Conservation (phyloP, 2,797 vertebrate genomes). For the Chiropotes sagulatus region DNA sequence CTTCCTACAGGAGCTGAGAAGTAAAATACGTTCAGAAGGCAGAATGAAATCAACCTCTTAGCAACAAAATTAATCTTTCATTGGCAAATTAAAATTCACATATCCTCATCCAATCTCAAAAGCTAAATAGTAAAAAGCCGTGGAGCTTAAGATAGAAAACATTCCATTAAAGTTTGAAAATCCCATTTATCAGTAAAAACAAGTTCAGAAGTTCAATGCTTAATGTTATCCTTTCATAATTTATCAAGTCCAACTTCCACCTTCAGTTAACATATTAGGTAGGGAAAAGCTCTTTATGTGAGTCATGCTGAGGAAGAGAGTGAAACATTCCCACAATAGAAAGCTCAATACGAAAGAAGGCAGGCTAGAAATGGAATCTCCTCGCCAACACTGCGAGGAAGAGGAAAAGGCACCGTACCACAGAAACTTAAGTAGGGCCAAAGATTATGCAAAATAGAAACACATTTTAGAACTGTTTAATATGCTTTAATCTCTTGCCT, state of each 20-base stretch:
- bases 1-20: constrained; percentile 30
- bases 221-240: neutral
- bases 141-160: constrained; percentile 13
- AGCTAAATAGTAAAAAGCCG: neutral
- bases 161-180: neutral
- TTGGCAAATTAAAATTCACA: constrained; percentile 46
- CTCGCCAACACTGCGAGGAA: neutral
- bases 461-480: neutral
- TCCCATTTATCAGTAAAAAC: constrained; percentile 37
- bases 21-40: constrained; percentile 38
- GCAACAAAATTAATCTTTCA: constrained; percentile 38
- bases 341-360: neutral
- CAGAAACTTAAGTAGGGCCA: neutral
- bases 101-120: constrained; percentile 3
- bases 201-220: neutral
- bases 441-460: neutral
- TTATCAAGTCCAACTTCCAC: neutral
- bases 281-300: neutral
- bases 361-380: neutral
- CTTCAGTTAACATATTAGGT: neutral
- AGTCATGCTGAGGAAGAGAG: neutral
- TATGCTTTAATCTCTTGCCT: neutral
- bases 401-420: neutral
- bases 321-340: neutral
- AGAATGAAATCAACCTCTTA: neutral